Evolutionary conservation across 2,888 invertebrate genomes (phyloP).

Genomic region (Cephus sareptanus): DNA sequence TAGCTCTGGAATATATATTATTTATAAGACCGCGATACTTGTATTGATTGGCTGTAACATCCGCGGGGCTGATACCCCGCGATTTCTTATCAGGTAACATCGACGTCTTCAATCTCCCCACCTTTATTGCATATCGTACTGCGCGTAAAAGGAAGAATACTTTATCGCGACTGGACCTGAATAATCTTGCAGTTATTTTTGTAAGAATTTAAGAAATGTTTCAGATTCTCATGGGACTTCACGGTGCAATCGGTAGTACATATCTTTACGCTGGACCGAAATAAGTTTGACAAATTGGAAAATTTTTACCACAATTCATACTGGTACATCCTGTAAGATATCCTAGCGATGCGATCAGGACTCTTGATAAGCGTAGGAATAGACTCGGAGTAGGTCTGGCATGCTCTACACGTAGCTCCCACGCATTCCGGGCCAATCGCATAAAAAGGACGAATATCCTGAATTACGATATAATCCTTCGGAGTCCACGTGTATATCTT

Average conservation of each 20-base stretch:
- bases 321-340: background rate
- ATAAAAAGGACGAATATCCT: background rate
- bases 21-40: constrained; percentile 30
- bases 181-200: background rate
- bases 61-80: constrained; percentile 5
- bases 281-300: background rate
- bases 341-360: background rate
- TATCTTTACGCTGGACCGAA: background rate
- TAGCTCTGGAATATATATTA: constrained; percentile 29
- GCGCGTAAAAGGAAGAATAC: background rate
- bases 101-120: background rate
- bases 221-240: background rate
- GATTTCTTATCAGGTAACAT: constrained; percentile 21
- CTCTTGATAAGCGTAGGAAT: background rate
- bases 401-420: background rate
- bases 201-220: background rate
- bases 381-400: background rate
- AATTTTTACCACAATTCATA: background rate
- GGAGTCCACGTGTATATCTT: background rate
- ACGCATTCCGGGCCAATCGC: background rate
- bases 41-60: constrained; percentile 33
- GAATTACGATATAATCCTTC: constrained; percentile 5
- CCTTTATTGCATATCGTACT: background rate
- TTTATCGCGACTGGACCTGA: background rate
- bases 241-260: background rate